Percentiles rank a stretch among this genome's conserved stretches.
Evolutionary conservation across 2,888 invertebrate genomes (phyloP).

Genomic region (Scaptomyza caliginosa): DNA sequence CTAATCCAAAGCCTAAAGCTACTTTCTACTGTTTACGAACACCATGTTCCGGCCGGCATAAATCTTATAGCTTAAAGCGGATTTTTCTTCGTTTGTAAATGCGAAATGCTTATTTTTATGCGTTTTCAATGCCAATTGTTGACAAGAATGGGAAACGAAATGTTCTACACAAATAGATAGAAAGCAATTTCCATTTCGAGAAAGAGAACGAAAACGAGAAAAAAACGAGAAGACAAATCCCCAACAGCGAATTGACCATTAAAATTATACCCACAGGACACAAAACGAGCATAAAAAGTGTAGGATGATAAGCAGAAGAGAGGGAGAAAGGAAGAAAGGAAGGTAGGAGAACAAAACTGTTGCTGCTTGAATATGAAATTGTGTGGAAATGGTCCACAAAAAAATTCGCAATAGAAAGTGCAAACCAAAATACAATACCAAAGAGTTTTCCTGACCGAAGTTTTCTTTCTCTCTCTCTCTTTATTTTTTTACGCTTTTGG

Average conservation of each 20-base stretch:
- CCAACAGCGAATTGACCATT: conserved; percentile 79
- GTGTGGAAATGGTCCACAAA: conserved; percentile 56
- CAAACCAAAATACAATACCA: conserved; percentile 16
- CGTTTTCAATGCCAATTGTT: conserved; percentile 66
- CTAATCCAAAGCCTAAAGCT: conserved; percentile 16
- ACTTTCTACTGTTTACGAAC: background rate
- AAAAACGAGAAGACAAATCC: conserved; percentile 50
- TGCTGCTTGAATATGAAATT: conserved; percentile 76
- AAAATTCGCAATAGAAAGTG: conserved; percentile 58
- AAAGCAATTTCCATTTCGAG: conserved; percentile 74
- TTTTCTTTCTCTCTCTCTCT: too few species aligned
- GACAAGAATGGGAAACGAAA: conserved; percentile 12
- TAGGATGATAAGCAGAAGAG: background rate
- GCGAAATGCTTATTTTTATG: conserved; percentile 79
- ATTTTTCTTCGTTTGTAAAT: conserved; percentile 66
- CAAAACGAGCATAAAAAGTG: conserved; percentile 55
- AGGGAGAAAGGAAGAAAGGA: background rate
- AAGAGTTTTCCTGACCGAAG: conserved; percentile 66
- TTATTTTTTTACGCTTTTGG: conserved; percentile 26
- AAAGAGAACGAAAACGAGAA: background rate
- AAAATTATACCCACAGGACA: conserved; percentile 83
- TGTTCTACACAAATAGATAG: conserved; percentile 34
- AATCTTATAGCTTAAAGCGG: conserved; percentile 58
- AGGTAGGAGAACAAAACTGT: background rate
- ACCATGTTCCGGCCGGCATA: conserved; percentile 40